These are phyloP conservation scores for Forbesichthys agassizii DNA, from an alignment of 2,113 vertebrate species.

Conservation along the genomic window DNA sequence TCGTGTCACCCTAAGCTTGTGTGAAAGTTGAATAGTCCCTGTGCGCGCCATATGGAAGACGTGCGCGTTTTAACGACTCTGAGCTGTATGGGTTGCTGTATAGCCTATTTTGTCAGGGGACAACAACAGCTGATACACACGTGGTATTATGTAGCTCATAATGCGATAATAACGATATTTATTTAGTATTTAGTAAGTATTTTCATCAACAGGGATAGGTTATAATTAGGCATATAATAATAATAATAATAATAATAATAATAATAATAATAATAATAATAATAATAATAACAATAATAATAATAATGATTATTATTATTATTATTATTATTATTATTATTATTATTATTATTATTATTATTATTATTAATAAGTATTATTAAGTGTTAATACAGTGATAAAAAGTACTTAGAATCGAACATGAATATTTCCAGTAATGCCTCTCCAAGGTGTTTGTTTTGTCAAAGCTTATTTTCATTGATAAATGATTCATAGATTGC, in stretches of 20 bases:
- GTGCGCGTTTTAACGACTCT: conserved; percentile 51
- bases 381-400: too few relatives aligned
- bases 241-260: neutral
- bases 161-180: neutral
- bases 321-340: neutral
- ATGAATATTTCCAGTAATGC: neutral
- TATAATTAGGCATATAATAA: conserved; percentile 7
- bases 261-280: neutral
- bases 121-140: conserved; percentile 70
- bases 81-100: conserved; percentile 10
- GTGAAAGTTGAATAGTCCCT: conserved; percentile 55
- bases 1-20: conserved; percentile 33
- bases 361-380: neutral
- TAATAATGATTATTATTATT: neutral
- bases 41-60: conserved; percentile 79
- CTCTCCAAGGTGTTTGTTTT: neutral
- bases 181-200: neutral
- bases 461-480: conserved; percentile 2
- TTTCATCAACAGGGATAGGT: neutral
- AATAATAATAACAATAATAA: neutral
- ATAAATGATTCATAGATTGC: conserved; percentile 56
- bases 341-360: neutral
- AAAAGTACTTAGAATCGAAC: neutral
- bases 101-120: conserved; percentile 56
- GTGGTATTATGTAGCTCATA: neutral